Conservation (phyloP, 2,113 vertebrate genomes). For the Coptodon rendalli region DNA sequence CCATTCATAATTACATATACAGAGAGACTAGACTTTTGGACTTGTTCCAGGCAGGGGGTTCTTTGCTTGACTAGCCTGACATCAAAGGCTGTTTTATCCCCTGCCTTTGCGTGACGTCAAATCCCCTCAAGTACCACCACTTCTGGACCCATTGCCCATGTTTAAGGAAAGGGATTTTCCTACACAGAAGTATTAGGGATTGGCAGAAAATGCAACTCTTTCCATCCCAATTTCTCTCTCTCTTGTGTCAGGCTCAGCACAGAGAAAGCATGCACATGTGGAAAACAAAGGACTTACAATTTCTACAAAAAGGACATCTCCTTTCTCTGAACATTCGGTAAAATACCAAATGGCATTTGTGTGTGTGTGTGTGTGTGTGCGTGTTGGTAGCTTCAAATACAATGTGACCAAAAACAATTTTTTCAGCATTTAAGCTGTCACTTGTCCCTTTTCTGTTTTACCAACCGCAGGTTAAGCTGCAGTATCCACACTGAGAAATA, state of each 20-base stretch:
- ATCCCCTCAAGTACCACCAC: conserved; percentile 17
- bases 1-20: conserved; percentile 37
- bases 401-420: conserved; percentile 6
- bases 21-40: conserved; percentile 34
- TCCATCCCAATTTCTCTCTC: not conserved
- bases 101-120: conserved; percentile 27
- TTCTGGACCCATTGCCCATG: conserved; percentile 5
- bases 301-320: not conserved
- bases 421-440: conserved; percentile 10
- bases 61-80: conserved; percentile 28
- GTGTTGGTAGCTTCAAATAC: not conserved
- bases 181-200: conserved; percentile 9
- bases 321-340: not conserved
- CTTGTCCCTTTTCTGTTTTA: conserved; percentile 7
- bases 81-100: conserved; percentile 49
- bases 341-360: not conserved
- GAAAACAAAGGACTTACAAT: not conserved
- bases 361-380: not conserved
- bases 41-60: conserved; percentile 18
- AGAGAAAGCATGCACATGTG: not conserved
- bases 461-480: conserved; percentile 16
- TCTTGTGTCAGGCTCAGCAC: not conserved
- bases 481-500: not conserved
- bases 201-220: conserved; percentile 8
- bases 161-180: conserved; percentile 40